phyloP scores from a whole-genome alignment of 2,888 invertebrate species.

The Melitaea athalia region DNA sequence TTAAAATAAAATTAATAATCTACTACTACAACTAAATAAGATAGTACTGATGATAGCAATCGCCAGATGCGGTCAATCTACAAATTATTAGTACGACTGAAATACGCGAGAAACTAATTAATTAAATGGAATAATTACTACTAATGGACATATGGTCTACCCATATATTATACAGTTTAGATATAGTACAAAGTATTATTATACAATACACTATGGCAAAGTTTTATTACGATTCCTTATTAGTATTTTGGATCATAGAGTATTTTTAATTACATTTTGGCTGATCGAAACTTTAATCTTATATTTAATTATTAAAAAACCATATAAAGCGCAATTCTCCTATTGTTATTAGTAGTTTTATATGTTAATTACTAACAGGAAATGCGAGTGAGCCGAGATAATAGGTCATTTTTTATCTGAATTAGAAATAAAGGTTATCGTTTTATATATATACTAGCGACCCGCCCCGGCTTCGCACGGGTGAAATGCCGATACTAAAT shows the following conservation, averaged over 20 bases:
- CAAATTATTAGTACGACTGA: too few relatives aligned
- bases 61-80: too few relatives aligned
- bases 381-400: slow-evolving; percentile 27
- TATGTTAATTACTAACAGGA: slow-evolving; percentile 26
- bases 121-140: too few relatives aligned
- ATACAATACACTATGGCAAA: background rate
- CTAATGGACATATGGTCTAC: too few relatives aligned
- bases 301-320: background rate
- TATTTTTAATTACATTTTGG: background rate
- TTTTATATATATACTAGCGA: background rate
- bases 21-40: too few relatives aligned
- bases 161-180: too few relatives aligned
- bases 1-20: too few relatives aligned
- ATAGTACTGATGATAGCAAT: too few relatives aligned
- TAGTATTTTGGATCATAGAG: background rate
- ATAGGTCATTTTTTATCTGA: slow-evolving; percentile 23
- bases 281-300: background rate
- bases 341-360: background rate
- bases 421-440: slow-evolving; percentile 15
- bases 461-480: too few relatives aligned
- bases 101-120: too few relatives aligned
- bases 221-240: background rate
- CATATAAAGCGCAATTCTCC: background rate
- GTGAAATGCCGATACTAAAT: too few relatives aligned
- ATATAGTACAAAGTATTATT: too few relatives aligned